Evolutionary conservation across 2,113 vertebrate genomes (phyloP).

Genomic region (Arvicanthis niloticus): DNA sequence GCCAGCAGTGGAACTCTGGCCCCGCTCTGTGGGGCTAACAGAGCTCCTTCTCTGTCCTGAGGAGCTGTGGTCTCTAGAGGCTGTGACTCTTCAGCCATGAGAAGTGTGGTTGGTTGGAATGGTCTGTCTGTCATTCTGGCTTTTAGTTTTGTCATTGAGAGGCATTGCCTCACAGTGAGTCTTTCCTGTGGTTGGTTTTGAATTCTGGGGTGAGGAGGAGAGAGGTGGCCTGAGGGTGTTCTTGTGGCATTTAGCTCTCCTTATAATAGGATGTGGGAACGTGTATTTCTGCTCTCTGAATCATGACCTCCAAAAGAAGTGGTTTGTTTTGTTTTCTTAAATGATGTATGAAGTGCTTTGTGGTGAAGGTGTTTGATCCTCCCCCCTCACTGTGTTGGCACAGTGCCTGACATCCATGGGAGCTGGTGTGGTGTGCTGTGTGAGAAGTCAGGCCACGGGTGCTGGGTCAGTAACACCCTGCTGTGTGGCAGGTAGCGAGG

Average conservation of each 20-base stretch:
- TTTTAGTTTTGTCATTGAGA: not conserved
- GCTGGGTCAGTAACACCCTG: not conserved
- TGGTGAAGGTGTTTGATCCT: not conserved
- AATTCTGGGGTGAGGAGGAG: not conserved
- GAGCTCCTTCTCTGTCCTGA: not conserved
- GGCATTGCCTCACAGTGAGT: not conserved
- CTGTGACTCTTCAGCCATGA: not conserved
- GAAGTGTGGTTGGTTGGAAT: not conserved
- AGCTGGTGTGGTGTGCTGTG: not conserved
- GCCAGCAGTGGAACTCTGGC: not conserved
- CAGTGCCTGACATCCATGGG: not conserved
- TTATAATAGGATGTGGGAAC: not conserved
- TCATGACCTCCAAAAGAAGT: not conserved
- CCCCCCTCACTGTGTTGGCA: not conserved
- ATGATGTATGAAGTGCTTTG: not conserved
- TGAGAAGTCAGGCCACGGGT: not conserved
- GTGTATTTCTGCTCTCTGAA: not conserved
- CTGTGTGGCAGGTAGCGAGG: rapidly evolving
- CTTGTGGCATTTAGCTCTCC: not conserved
- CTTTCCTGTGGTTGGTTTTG: not conserved
- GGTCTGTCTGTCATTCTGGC: not conserved
- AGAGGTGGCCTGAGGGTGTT: not conserved
- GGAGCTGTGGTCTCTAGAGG: not conserved
- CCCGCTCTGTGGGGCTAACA: not conserved
- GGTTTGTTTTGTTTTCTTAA: not conserved